Percentiles rank a stretch among this genome's conserved stretches.
Evolutionary conservation across 37 sponge, comb jelly and placozoan genomes (phyloP).

Genomic region (Oscarella lobularis): DNA sequence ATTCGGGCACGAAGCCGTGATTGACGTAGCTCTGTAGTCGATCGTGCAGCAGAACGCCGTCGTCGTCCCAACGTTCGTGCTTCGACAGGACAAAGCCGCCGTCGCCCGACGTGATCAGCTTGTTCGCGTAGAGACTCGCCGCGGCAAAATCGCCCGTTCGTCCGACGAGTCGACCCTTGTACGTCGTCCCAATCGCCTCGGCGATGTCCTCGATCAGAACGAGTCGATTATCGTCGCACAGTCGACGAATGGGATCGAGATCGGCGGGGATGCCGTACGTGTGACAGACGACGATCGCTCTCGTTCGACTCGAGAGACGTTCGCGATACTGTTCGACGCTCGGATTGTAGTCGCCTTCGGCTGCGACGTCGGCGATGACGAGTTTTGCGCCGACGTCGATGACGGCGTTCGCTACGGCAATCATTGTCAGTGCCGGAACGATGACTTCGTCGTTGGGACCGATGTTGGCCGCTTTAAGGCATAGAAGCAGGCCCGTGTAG

Average conservation of each 20-base stretch:
- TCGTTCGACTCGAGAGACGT: slow-evolving; percentile 3
- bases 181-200: slow-evolving; percentile 38
- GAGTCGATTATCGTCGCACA: slow-evolving; percentile 9
- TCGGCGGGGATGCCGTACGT: slow-evolving; percentile 49
- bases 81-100: slow-evolving; percentile 35
- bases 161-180: slow-evolving; percentile 11
- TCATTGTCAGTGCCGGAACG: slow-evolving; percentile 38
- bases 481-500: slow-evolving; percentile 31
- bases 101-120: slow-evolving; percentile 39
- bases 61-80: background rate
- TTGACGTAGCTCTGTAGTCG: slow-evolving; percentile 21
- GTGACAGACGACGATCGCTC: slow-evolving; percentile 34
- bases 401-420: slow-evolving; percentile 32
- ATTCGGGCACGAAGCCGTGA: slow-evolving; percentile 29
- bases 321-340: slow-evolving; percentile 17
- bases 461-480: slow-evolving; percentile 16
- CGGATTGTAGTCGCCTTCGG: slow-evolving; percentile 24
- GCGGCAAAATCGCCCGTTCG: slow-evolving; percentile 36
- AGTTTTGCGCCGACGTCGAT: slow-evolving; percentile 22
- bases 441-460: slow-evolving; percentile 32
- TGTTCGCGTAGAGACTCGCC: slow-evolving; percentile 47
- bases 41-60: background rate
- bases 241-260: background rate
- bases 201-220: slow-evolving; percentile 44
- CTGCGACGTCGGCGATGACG: slow-evolving; percentile 39